phyloP scores from a whole-genome alignment of 2,113 vertebrate genomes.

The Cavia aperea region DNA sequence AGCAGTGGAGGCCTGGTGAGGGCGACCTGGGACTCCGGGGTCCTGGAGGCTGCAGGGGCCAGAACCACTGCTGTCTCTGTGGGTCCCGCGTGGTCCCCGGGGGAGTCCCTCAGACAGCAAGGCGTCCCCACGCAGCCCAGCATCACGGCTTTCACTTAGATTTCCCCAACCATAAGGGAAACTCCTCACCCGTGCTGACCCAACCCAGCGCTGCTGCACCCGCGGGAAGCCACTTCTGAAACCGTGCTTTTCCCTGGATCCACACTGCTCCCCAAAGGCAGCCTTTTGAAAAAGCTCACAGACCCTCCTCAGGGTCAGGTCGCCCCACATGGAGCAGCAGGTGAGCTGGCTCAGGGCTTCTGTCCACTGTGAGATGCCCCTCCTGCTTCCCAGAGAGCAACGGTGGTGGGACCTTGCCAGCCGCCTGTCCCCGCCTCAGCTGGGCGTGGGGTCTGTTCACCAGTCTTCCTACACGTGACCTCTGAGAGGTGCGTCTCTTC shows the following conservation, averaged over 20 bases:
- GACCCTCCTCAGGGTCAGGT: background rate
- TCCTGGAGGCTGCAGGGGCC: background rate
- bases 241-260: background rate
- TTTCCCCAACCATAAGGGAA: background rate
- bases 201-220: rapidly evolving
- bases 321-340: background rate
- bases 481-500: background rate
- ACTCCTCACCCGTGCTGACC: too few species aligned
- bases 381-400: background rate
- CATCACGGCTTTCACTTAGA: background rate
- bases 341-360: background rate
- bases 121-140: background rate
- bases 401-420: background rate
- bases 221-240: background rate
- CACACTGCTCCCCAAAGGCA: background rate
- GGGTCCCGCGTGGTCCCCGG: rapidly evolving
- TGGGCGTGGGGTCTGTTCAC: too few species aligned
- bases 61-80: rapidly evolving
- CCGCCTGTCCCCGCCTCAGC: too few species aligned
- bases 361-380: rapidly evolving
- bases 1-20: too few species aligned
- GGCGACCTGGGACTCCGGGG: background rate
- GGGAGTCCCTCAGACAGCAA: background rate
- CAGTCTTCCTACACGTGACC: background rate
- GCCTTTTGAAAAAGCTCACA: background rate